phyloP scores from a whole-genome alignment of 2,113 vertebrate species.

The Bombycilla garrulus region DNA sequence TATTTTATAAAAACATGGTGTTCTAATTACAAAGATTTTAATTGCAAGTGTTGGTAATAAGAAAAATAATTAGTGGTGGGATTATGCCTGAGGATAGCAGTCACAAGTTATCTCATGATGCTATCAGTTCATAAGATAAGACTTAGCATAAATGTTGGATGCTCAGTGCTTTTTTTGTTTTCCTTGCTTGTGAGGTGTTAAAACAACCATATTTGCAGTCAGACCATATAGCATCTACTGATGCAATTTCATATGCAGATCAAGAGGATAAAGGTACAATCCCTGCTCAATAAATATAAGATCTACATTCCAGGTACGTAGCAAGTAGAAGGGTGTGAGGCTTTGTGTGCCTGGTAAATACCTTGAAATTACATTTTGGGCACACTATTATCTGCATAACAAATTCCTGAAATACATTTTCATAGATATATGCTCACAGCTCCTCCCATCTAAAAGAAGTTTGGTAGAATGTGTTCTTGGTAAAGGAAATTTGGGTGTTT shows the following conservation, averaged over 20 bases:
- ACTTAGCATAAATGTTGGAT: not conserved
- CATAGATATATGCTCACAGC: not conserved
- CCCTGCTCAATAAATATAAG: not conserved
- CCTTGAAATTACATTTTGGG: conserved; percentile 3
- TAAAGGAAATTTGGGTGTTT: not conserved
- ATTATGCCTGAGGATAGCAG: conserved; percentile 53
- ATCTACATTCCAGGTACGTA: not conserved
- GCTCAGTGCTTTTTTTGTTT: not conserved
- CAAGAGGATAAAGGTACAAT: conserved; percentile 6
- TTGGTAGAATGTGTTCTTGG: not conserved
- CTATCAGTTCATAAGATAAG: not conserved
- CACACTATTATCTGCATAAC: not conserved
- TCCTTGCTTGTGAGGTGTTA: not conserved
- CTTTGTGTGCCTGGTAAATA: not conserved
- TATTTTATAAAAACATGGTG: conserved; percentile 9
- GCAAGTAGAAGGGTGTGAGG: not conserved
- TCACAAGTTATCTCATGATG: not conserved
- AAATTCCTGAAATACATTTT: not conserved
- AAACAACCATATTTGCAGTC: not conserved
- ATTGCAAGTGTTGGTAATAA: conserved; percentile 51
- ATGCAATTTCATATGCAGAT: not conserved
- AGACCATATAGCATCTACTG: not conserved
- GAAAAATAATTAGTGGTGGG: conserved; percentile 52
- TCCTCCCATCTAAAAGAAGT: not conserved
- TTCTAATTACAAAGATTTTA: conserved; percentile 53